phyloP scores from a whole-genome alignment of 2,113 vertebrate genomes.

The Erinaceus europaeus region DNA sequence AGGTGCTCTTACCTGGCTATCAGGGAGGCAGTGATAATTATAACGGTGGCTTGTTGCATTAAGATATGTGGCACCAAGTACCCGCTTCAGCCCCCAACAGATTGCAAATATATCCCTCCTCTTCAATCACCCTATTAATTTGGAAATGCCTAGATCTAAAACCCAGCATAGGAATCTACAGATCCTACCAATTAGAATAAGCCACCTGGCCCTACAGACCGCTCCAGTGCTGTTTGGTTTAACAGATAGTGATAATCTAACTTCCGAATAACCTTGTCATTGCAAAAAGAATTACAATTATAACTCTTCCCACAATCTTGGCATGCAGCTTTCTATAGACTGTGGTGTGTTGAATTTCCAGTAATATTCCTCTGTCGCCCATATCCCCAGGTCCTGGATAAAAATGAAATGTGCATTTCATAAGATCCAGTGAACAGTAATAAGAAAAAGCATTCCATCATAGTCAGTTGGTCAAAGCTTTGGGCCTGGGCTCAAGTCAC shows the following conservation, averaged over 20 bases:
- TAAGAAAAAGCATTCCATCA: slow-evolving; percentile 67
- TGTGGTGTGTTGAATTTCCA: slow-evolving; percentile 31
- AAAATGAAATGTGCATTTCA: slow-evolving; percentile 75
- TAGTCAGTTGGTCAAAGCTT: slow-evolving; percentile 63
- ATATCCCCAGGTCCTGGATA: slow-evolving; percentile 66
- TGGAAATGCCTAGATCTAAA: slow-evolving; percentile 45
- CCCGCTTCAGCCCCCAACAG: slow-evolving; percentile 9
- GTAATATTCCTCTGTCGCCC: slow-evolving; percentile 49
- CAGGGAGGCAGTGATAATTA: background rate
- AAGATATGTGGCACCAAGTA: slow-evolving; percentile 9
- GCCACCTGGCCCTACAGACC: background rate
- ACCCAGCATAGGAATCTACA: slow-evolving; percentile 27
- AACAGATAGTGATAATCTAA: slow-evolving; percentile 60
- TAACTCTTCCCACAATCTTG: slow-evolving; percentile 62
- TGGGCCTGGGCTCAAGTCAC: slow-evolving; percentile 12
- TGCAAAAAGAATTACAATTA: slow-evolving; percentile 75
- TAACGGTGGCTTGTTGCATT: background rate
- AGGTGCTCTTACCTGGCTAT: background rate
- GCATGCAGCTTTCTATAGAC: slow-evolving; percentile 25
- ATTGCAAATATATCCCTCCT: slow-evolving; percentile 5
- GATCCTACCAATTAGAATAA: slow-evolving; percentile 65
- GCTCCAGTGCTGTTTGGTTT: slow-evolving; percentile 19
- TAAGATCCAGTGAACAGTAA: slow-evolving; percentile 65
- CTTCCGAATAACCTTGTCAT: slow-evolving; percentile 57
- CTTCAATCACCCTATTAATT: slow-evolving; percentile 48